Conservation (phyloP, 2,113 vertebrate genomes). For the Dromiciops gliroides region DNA sequence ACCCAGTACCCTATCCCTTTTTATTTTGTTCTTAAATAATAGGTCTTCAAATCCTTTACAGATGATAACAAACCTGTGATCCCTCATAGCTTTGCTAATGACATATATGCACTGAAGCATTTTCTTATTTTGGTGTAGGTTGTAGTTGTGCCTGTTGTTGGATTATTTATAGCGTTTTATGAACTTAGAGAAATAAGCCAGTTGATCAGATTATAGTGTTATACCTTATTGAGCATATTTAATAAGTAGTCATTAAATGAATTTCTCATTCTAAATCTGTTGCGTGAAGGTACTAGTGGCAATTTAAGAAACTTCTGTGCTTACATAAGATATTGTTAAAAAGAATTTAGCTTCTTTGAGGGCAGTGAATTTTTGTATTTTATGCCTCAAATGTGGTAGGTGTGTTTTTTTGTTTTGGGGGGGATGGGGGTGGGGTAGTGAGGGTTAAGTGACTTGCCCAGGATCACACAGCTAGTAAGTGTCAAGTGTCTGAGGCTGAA, state of each 20-base stretch:
- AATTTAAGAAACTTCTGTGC: constrained; percentile 38
- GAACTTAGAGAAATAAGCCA: constrained; percentile 10
- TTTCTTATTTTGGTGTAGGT: not conserved
- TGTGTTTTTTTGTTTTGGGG: no score
- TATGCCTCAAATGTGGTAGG: not conserved
- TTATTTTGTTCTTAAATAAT: not conserved
- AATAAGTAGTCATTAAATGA: not conserved
- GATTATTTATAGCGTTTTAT: constrained; percentile 12
- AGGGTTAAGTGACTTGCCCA: no score
- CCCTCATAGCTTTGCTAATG: not conserved
- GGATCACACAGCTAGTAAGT: no score
- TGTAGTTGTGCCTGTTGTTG: not conserved
- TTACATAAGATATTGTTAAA: not conserved
- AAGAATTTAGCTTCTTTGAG: not conserved
- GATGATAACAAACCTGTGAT: not conserved
- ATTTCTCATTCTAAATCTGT: not conserved
- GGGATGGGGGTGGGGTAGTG: no score
- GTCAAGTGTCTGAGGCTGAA: no score
- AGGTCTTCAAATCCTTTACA: constrained; percentile 1
- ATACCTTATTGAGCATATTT: not conserved
- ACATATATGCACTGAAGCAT: not conserved
- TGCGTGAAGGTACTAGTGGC: not conserved
- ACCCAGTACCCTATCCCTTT: not conserved
- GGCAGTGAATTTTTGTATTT: not conserved
- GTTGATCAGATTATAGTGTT: not conserved